phyloP scores from a whole-genome alignment of 2,888 invertebrate genomes.

The Deladenus siricidicola region DNA sequence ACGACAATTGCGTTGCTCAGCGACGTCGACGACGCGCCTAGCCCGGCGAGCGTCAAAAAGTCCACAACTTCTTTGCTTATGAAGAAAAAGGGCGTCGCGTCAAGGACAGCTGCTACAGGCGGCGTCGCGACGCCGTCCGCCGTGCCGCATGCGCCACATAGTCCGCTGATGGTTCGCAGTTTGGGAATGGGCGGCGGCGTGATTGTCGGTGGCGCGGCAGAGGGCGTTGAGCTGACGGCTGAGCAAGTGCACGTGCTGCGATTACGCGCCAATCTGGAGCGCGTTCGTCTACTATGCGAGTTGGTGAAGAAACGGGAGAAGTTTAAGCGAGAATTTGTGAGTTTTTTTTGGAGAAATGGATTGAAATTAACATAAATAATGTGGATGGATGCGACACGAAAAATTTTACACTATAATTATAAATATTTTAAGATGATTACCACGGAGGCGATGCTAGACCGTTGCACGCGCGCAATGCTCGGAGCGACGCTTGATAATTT shows the following conservation, averaged over 20 bases:
- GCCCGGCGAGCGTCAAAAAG: too few species aligned
- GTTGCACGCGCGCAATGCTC: background rate
- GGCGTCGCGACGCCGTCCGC: too few species aligned
- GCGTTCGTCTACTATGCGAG: slow-evolving; percentile 83
- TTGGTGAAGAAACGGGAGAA: slow-evolving; percentile 89
- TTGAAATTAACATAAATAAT: too few species aligned
- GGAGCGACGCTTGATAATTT: background rate
- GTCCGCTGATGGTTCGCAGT: background rate
- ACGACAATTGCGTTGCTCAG: too few species aligned
- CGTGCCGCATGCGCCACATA: too few species aligned
- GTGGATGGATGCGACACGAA: too few species aligned
- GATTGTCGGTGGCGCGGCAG: background rate
- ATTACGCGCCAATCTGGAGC: slow-evolving; percentile 82
- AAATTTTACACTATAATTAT: too few species aligned
- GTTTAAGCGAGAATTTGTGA: slow-evolving; percentile 61
- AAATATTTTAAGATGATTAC: background rate
- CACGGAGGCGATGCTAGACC: background rate
- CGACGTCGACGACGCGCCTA: too few species aligned
- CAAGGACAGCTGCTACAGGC: too few species aligned
- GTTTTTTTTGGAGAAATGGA: too few species aligned
- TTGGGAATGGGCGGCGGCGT: background rate
- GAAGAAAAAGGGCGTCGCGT: too few species aligned
- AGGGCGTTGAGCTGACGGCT: background rate
- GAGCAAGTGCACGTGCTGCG: slow-evolving; percentile 75
- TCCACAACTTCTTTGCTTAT: too few species aligned